Evolutionary conservation across 2,888 invertebrate genomes (phyloP), one percentile per base, ranked within the genome.

Genomic region (Pecten maximus): DNA sequence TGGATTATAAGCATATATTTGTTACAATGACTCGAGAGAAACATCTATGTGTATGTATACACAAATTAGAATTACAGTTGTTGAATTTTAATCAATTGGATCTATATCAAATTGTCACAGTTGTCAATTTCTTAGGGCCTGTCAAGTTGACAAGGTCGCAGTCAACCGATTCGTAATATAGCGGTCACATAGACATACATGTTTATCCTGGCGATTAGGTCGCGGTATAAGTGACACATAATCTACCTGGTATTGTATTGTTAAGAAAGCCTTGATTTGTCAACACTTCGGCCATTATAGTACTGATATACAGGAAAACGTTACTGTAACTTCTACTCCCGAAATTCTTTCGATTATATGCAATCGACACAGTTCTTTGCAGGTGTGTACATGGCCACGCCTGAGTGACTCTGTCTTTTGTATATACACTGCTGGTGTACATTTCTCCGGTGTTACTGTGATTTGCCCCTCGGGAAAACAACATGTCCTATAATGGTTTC

Each of bases 401-500:
- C 74, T 74, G 74, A 74, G 35, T 74, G 74, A 74, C 74, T 74
- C 74, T 12, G 74, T 28, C 23, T 10, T 74, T 23, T 74, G 74
- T 74, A 74, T 74, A 35, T 23, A 74, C 10, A 23, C 8, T 28
- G 28, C 35, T 4, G 23, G 28, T 54, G 35, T 74, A 74, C 74
- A 74, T 23, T 35, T 74, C 74, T 12, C 16, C 35, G 23, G 54
- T 54, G 54, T 54, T 54, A 74, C 74, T 28, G 74, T 74, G 74
- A 74, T 74, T 74, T 74, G 35, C 35, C 74, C 44, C 74, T 74
- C 74, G 74, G 74, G 74, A 54, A 54, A 54, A 74, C 74, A 74
- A 35, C 74, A 74, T 74, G 74, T 74, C 35, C 74, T 74, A 35
- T 28, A 8, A 2, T 28, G 23, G 23, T 74, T 74, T 28, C 74